Evolutionary conservation across 2,888 invertebrate species (phyloP).

Genomic region (Melinopterus prodromus): DNA sequence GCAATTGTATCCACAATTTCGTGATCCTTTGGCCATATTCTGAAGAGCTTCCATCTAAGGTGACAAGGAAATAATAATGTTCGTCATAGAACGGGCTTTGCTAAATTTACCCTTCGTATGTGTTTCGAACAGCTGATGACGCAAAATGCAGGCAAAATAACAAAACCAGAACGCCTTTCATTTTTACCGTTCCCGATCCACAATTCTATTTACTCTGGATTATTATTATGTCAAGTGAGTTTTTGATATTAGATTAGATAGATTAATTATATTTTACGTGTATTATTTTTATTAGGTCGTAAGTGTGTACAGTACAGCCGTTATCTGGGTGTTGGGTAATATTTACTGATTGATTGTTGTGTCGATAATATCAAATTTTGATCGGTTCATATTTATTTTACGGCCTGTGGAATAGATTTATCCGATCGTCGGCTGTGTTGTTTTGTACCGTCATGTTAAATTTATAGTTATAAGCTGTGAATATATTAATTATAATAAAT

Average conservation of each 20-base stretch:
- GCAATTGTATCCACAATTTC: constrained; percentile 23
- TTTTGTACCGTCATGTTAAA: neutral
- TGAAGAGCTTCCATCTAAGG: constrained; percentile 30
- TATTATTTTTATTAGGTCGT: constrained; percentile 4
- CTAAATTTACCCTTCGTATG: constrained; percentile 30
- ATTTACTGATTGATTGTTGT: neutral
- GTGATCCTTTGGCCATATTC: constrained; percentile 29
- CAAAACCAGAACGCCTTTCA: constrained; percentile 23
- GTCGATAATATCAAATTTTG: neutral
- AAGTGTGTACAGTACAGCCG: neutral
- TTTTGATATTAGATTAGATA: neutral
- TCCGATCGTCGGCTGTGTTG: neutral
- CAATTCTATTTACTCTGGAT: constrained; percentile 1
- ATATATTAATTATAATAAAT: neutral
- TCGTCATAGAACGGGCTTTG: neutral
- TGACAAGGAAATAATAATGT: neutral
- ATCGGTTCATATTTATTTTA: neutral
- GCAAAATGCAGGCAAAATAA: constrained; percentile 8
- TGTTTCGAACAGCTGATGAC: constrained; percentile 16
- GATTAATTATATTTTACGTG: neutral
- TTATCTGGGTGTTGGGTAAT: neutral
- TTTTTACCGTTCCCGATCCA: constrained; percentile 14
- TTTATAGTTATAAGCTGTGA: neutral
- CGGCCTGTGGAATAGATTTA: neutral
- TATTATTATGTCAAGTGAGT: neutral